These are phyloP conservation scores for Kryptolebias marmoratus DNA, from an alignment of 2,113 vertebrate genomes.

Conservation along the genomic window DNA sequence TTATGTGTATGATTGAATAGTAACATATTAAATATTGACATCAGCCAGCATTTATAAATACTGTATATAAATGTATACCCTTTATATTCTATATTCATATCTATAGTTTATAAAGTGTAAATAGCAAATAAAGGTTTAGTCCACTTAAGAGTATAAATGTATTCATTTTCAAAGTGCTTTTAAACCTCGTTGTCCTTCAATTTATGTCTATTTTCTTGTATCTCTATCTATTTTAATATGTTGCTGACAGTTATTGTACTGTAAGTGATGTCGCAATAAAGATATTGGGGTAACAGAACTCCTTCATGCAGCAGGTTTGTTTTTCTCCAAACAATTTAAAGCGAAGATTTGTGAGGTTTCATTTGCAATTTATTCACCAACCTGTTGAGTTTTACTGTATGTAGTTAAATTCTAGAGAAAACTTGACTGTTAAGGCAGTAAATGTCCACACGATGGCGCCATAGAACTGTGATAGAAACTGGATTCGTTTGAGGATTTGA, in stretches of 20 bases:
- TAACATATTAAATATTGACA: conserved; percentile 75
- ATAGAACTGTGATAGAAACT: conserved; percentile 3
- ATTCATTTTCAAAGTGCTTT: conserved; percentile 83
- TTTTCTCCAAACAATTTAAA: too few relatives aligned
- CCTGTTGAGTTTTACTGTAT: too few relatives aligned
- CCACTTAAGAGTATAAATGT: conserved; percentile 77
- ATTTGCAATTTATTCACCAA: too few relatives aligned
- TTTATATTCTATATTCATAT: conserved; percentile 84
- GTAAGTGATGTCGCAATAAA: conserved; percentile 84
- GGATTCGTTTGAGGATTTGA: too few relatives aligned
- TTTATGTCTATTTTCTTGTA: conserved; percentile 81
- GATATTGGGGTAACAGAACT: conserved; percentile 69
- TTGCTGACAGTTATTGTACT: conserved; percentile 82
- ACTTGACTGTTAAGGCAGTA: too few relatives aligned
- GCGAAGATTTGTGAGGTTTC: too few relatives aligned
- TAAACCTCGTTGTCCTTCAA: conserved; percentile 76
- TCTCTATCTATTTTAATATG: conserved; percentile 82
- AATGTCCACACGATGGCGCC: conserved; percentile 42
- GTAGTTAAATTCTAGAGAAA: too few relatives aligned
- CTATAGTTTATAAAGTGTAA: conserved; percentile 85
- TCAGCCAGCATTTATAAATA: conserved; percentile 81
- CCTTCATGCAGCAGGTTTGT: too few relatives aligned
- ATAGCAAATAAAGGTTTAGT: conserved; percentile 80
- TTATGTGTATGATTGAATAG: conserved; percentile 68
- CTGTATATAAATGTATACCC: conserved; percentile 84